Base-by-base conservation (phyloP, 2,797 vertebrate species). In the Borostomias antarcticus region DNA sequence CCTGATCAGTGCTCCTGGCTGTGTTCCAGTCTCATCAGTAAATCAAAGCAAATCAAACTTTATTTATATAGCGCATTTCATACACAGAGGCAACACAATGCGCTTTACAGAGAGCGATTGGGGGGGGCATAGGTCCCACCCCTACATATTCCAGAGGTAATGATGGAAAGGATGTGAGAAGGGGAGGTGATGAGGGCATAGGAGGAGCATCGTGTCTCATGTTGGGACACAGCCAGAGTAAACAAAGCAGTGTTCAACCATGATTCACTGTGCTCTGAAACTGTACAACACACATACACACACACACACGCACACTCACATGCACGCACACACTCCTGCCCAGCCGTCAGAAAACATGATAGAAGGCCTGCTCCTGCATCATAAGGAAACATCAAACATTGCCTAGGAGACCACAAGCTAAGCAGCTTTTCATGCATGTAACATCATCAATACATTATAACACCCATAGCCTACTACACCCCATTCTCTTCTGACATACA, bases 391-490 rank as follows among this genome's bases (percentile, higher is more conserved):
- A 48, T 29, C 40, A 47, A 47, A 48, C 23, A n/a, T 13, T 58
- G 57, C 57, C 57, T 59, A 9, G 13, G 57, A 59, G 35, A 59
- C 33, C 23, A 15, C 33, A 59, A 59, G 57, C 57, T 59, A 59
- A 59, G 57, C 33, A 6, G 57, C 57, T 59, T n/a, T 40, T 59
- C 57, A 43, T 59, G 33, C 57, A 40, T 62, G 40, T 33, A 62
- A 50, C 26, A 33, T 33, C 45, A 32, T 50, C 26, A 10, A 48
- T 32, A 48, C 43, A 62, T 50, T 51, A 30, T 4, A 47, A 33
- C 32, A 29, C 37, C 28, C 40, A 28, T 10, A 29, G 26, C 8
- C 52, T 17, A 13, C 9, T 19, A 40, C 57, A 58, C 9, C 30
- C 21, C 19, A 17, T 29, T n/a, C 17, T 30, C 28, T 29, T 29